Percentiles rank a stretch among this genome's conserved stretches.
Conservation (phyloP, 2,888 invertebrate species). For the Rotaria magnacalcarata region DNA sequence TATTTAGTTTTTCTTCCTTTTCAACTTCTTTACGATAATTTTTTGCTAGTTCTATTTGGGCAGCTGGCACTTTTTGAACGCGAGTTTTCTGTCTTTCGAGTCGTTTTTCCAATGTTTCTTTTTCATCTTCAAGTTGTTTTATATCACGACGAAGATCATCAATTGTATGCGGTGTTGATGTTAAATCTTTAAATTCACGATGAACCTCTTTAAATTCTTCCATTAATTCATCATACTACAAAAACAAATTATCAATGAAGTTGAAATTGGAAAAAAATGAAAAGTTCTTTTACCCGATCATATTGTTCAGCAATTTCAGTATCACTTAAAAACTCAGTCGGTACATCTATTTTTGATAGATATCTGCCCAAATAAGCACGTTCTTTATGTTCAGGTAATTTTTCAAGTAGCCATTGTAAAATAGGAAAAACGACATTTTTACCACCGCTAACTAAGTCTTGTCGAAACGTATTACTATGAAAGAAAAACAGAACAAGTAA, state of each 20-base stretch:
- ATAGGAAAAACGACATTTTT: slow-evolving; percentile 72
- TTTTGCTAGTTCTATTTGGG: slow-evolving; percentile 65
- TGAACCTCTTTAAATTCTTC: slow-evolving; percentile 76
- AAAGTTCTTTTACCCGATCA: not conserved
- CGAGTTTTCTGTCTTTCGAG: slow-evolving; percentile 65
- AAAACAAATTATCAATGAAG: slow-evolving; percentile 21
- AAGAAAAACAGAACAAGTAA: not conserved
- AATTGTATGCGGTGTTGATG: slow-evolving; percentile 67
- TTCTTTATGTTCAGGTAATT: slow-evolving; percentile 71
- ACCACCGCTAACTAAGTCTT: slow-evolving; percentile 70
- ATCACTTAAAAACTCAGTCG: slow-evolving; percentile 71
- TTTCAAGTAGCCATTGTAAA: slow-evolving; percentile 73
- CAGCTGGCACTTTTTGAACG: slow-evolving; percentile 68
- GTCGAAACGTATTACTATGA: slow-evolving; percentile 65
- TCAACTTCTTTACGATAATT: slow-evolving; percentile 65
- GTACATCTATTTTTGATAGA: slow-evolving; percentile 68
- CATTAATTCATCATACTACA: slow-evolving; percentile 70
- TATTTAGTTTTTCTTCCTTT: slow-evolving; percentile 63
- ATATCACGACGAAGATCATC: slow-evolving; percentile 78
- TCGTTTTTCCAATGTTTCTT: slow-evolving; percentile 69
- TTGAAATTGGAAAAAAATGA: no score
- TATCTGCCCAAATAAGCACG: slow-evolving; percentile 70
- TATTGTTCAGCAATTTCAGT: slow-evolving; percentile 63
- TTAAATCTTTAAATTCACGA: slow-evolving; percentile 68
- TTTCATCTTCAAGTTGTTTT: slow-evolving; percentile 78